Evolutionary conservation across 2,797 vertebrate species (phyloP).

Genomic region (Arctocebus calabarensis): DNA sequence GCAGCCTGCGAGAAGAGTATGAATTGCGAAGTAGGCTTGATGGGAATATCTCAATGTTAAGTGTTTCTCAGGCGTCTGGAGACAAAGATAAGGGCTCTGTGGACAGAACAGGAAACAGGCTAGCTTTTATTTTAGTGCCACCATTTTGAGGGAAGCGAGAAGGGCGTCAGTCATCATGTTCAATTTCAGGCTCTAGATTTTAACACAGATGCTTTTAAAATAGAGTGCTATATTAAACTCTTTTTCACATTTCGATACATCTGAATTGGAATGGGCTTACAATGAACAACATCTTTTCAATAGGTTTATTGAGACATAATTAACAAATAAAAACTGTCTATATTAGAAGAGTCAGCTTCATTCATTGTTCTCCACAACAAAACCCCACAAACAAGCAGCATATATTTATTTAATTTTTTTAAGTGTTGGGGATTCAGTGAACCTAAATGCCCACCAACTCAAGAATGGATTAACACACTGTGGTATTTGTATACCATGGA

Average conservation of each 20-base stretch:
- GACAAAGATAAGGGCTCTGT: conserved; percentile 67
- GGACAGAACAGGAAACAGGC: conserved; percentile 59
- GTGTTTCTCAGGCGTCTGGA: conserved; percentile 55
- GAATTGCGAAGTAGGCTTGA: neutral
- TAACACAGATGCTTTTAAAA: conserved; percentile 30
- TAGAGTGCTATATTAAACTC: neutral
- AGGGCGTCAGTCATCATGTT: neutral
- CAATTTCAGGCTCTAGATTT: neutral
- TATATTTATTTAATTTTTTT: no score
- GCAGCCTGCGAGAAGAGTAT: neutral
- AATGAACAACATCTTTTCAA: neutral
- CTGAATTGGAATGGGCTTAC: neutral
- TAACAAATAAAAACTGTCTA: neutral
- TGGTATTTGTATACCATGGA: no score
- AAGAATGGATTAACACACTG: no score
- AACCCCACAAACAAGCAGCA: neutral
- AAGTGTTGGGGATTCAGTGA: no score
- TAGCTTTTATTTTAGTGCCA: conserved; percentile 55
- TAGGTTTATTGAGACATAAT: neutral
- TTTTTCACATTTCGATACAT: neutral
- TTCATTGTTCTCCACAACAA: neutral
- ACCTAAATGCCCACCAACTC: no score
- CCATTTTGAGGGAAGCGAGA: neutral
- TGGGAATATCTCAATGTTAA: conserved; percentile 3
- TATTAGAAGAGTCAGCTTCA: neutral